Evolutionary conservation across 2,797 vertebrate genomes (phyloP), one percentile per base, ranked within the genome.

Genomic region (Scolopax bukidnonensis): DNA sequence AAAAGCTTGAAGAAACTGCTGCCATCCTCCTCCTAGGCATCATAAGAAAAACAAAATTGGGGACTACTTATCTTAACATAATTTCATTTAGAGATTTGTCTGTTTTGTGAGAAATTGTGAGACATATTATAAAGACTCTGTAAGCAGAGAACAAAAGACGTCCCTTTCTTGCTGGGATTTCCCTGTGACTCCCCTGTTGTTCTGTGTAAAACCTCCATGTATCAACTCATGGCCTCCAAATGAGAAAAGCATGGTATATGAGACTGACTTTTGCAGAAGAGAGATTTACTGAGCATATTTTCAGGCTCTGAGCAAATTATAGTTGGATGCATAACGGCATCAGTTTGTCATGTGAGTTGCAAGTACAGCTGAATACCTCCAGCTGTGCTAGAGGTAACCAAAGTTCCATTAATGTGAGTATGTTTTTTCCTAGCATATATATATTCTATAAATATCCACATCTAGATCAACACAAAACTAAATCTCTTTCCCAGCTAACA

Each of bases 1-100:
- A 91, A 91, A 91, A 84, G 50, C 54, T 63, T 78, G 69, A 88
- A 89, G 82, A 75, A 92, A 65, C 28, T 84, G 54, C 47, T 86
- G 76, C 76, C 91, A 79, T 90, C 87, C 47, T 28, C 33, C 56
- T 96, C 65, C 57, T 56, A 89, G 69, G 33, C 82, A 87, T 75
- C 2, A 3, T 73, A 84, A 78, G 76, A 93, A 95, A 95, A 73
- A 33, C 30, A 56, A 87, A 96, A 84, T 4, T 67, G 41, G 63
- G 69, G 92, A 74, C 17, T 33, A 33, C 48, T 80, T 82, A 89
- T 86, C n/a, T 91, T 90, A 43, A 65, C n/a, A 69, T 75, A 92
- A 93, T 84, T 82, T 64, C 20, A 48, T 87, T 54, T 77, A 25
- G 25, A 63, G 11, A 67, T 83, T 75, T 92, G 69, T 5, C 50